Evolutionary conservation across 2,113 vertebrate genomes (phyloP), one percentile per base, ranked within the genome.

Genomic region (Actenoides hombroni): DNA sequence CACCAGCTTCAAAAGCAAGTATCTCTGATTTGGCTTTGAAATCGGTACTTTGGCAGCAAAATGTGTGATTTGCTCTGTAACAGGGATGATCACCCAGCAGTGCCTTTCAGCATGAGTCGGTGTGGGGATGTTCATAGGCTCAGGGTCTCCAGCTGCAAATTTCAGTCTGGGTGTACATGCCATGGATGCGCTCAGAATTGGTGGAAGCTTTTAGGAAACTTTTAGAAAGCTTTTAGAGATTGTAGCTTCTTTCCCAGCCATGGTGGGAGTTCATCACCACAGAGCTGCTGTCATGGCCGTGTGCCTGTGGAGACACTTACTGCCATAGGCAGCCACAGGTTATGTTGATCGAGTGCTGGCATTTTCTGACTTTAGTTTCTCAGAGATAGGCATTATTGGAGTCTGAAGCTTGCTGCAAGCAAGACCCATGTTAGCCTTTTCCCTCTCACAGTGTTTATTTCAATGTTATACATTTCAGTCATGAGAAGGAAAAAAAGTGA

Each of bases 181-280:
- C 13, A 49, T 5, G 9, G 44, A 37, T 3, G 28, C 0, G 0
- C 37, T 73, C 1, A 3, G 51, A 70, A 76, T 13, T 57, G 33
- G 16, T 95, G 70, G 54, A 65, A 69, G 48, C 39, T 92, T 92
- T 86, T 91, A 74, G 70, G 54, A 69, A 61, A 76, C 46, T 46
- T 46, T 10, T 46, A 46, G 46, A 20, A 46, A 46, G 46, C 46
- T 46, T 46, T 46, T 0, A 0, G 9, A 59, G 54, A 24, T 29
- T 42, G 35, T 29, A 65, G 29, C 28, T 71, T 42, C 26, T 71
- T 82, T 87, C 65, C 65, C 54, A 77, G 71, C 39, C 33, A 14
- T 0, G 0, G 48, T 46, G 16, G 53, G 44, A 90, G 26, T 53
- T 77, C 14, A 21, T 3, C 42, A 33, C 28, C 37, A 20, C 28